Base-by-base conservation (phyloP, 1,140 invertebrate genomes). In the Aphidius ervi region DNA sequence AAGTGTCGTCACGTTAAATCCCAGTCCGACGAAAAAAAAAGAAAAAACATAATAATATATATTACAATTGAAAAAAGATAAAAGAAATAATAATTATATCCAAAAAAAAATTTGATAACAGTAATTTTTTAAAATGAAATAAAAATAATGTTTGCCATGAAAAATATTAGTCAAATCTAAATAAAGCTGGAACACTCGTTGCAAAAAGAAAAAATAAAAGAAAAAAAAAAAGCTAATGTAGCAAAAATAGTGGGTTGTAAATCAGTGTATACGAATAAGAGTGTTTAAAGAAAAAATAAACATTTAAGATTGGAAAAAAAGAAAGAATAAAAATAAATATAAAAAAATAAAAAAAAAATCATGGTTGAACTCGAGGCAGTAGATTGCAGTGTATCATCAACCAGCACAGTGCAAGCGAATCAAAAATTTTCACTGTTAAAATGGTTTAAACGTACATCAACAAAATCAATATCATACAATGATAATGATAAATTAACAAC, bases 361-460 rank as follows among this genome's bases (percentile, higher is more conserved):
- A 77, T 77, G 75, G 74, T 77, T 65, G 71, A 73, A 62, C 69
- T 64, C 39, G 59, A 58, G 53, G 57, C 41, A 56, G 63, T 66
- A 23, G 52, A 59, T 9, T 52, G 23, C 48, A 59, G 52, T 45
- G 43, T 41, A 46, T 50, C 63, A 61, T 66, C 66, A n/a, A 40
- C 46, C 49, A 41, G 63, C 55, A 67, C 73, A 67, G 72, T 59
- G 53, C 58, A 37, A 42, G 4, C 10, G 46, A 45, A 23, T 55
- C 56, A 56, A 7, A 55, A 72, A 6, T 78, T 78, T 58, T 77
- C 74, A 5, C 10, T 78, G 37, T 73, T 78, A 61, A 76, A 71
- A 63, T 78, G 76, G 76, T 77, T 78, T 64, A 73, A 71, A 56
- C 70, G 73, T 2, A 59, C 9, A 42, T 31, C 23, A 31, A 20